Base-by-base conservation (phyloP, 2,797 vertebrate species). In the Rhynchotus rufescens region DNA sequence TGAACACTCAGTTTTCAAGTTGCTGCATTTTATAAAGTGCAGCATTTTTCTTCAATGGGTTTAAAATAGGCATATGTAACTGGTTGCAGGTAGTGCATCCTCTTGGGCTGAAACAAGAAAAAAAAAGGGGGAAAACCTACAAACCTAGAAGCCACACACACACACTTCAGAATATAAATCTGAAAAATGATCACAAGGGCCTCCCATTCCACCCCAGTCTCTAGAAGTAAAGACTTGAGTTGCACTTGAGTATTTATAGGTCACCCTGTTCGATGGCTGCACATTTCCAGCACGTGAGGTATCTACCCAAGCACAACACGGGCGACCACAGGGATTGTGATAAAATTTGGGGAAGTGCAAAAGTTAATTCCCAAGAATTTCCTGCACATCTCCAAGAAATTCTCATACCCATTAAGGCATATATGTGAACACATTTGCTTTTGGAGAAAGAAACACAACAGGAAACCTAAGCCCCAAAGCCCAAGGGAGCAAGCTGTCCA, bases 1-100 rank as follows among this genome's bases (percentile, higher is more conserved):
- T 61, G 90, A 93, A 84, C 47, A 56, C 80, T 76, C 52, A 19
- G 88, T 54, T 65, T 84, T 69, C 56, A 59, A 40, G 88, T 82
- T 85, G 79, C 49, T 90, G 17, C 26, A 84, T 85, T 82, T 85
- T 73, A 49, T 17, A 62, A n/a, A 51, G 51, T 59, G 73, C 22
- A 94, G 73, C 23, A 10, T 85, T 87, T 94, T 92, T 89, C 84
- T 72, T 93, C 80, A 93, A 94, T 79, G 90, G 32, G 25, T 79
- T 87, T 92, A 92, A 91, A 92, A 75, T 34, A 42, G 30, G 66
- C 10, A 0, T 36, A 61, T 9, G 59, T 86, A 95, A 60, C 22
- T 2, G 78, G 59, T 28, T 77, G 38, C 73, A 90, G 21, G 59
- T 28, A 78, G 45, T 34, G 68, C 19, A 5, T 57, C 17, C 45